Base-by-base conservation (phyloP, 2,888 invertebrate genomes). In the Pandemis cinnamomeana region DNA sequence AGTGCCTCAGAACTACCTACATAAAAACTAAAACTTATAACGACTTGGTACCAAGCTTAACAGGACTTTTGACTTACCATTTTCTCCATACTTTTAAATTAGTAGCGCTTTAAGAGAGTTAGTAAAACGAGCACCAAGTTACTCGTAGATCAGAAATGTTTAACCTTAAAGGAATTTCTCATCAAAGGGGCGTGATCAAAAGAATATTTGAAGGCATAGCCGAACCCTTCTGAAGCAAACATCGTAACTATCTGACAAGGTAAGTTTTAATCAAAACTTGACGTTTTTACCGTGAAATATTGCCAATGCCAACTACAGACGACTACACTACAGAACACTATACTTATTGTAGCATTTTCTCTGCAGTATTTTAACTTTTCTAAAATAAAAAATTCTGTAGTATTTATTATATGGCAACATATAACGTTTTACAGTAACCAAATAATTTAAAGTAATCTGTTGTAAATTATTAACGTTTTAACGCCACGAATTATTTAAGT, bases 151-250 rank as follows among this genome's bases (percentile, higher is more conserved):
- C 68, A 69, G 48, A 72, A 72, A 64, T 67, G 55, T 68, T 67
- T 63, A 62, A 71, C 60, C 72, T 27, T 48, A 48, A 48, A 58
- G 63, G 68, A 69, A 69, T 68, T 63, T 63, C 71, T 71, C 72
- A 66, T 71, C 68, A 60, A 71, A 64, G 58, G 58, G 15, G 48
- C 63, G 51, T 6, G 71, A 71, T 75, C 75, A 75, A 75, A 75
- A 71, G 71, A 69, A 72, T 72, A 72, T 72, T 69, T 72, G 48
- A 15, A 42, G 61, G 44, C 66, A 58, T 58, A 55, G 36, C 67
- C 20, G 72, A 69, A 69, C 63, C 63, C 48, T 72, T 64, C 7
- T n/a, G 72, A 44, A n/a, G 44, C 62, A 51, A 27, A 36, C 20
- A 8, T 70, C 66, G 63, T 48, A 69, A 72, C 68, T 72, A 72